Conservation (phyloP, 2,888 invertebrate genomes). For the Heliconius erato region DNA sequence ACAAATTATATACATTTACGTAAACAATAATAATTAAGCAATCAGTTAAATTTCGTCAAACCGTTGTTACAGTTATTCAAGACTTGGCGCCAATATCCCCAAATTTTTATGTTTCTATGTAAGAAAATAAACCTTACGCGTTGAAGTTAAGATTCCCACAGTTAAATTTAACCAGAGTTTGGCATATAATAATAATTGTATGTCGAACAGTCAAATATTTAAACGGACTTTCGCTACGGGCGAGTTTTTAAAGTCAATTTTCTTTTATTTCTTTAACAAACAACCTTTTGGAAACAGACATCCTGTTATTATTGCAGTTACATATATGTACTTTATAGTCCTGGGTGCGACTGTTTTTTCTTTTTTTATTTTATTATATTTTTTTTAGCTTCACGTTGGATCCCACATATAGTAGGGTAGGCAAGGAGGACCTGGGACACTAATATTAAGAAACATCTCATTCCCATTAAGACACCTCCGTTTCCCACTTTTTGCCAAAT, state of each 20-base stretch:
- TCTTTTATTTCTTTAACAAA: slow-evolving; percentile 61
- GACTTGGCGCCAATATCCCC: slow-evolving; percentile 67
- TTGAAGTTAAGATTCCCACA: slow-evolving; percentile 50
- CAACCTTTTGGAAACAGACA: slow-evolving; percentile 44
- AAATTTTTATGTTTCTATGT: slow-evolving; percentile 51
- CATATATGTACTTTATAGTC: slow-evolving; percentile 15
- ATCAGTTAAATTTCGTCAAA: slow-evolving; percentile 78
- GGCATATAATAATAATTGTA: slow-evolving; percentile 79
- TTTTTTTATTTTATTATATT: background rate
- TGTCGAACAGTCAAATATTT: slow-evolving; percentile 78
- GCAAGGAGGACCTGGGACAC: background rate
- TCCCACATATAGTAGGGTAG: background rate
- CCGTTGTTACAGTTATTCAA: slow-evolving; percentile 79
- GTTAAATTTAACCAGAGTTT: slow-evolving; percentile 55
- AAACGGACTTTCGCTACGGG: slow-evolving; percentile 72
- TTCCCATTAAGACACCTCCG: background rate
- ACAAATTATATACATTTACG: slow-evolving; percentile 68
- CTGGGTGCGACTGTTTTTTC: background rate
- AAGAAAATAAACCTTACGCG: slow-evolving; percentile 45
- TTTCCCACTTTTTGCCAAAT: background rate
- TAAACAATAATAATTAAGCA: slow-evolving; percentile 79
- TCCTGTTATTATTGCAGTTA: slow-evolving; percentile 29
- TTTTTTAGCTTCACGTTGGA: background rate
- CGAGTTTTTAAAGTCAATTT: slow-evolving; percentile 64
- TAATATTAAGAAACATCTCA: background rate